phyloP scores from a whole-genome alignment of 2,797 vertebrate genomes.

The Dendrocincla tyrannina region DNA sequence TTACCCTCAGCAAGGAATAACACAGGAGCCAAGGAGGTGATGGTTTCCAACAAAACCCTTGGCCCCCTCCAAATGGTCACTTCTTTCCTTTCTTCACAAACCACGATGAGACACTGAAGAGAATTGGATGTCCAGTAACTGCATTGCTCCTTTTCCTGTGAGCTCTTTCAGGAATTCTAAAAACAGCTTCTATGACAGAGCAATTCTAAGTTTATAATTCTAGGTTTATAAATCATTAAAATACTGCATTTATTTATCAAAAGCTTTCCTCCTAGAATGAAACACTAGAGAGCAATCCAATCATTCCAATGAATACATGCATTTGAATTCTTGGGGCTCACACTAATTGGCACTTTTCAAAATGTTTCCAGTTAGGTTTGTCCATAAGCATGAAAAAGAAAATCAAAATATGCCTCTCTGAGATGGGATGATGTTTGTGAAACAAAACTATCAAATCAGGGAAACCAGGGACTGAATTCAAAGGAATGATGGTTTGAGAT shows the following conservation, averaged over 20 bases:
- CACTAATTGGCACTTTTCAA: neutral
- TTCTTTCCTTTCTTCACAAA: neutral
- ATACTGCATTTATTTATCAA: slow-evolving; percentile 52
- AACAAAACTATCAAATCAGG: slow-evolving; percentile 26
- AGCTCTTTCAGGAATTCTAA: neutral
- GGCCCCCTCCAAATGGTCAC: neutral
- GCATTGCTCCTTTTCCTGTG: neutral
- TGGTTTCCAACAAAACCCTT: neutral
- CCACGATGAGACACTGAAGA: neutral
- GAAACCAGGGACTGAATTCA: slow-evolving; percentile 35
- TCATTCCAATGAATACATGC: neutral
- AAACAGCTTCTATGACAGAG: neutral
- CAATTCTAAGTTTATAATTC: neutral
- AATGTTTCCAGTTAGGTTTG: slow-evolving; percentile 11
- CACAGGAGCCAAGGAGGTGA: neutral
- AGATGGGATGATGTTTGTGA: slow-evolving; percentile 39
- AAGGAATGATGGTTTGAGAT: slow-evolving; percentile 31
- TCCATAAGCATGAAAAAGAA: slow-evolving; percentile 27
- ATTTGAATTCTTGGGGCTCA: slow-evolving; percentile 12
- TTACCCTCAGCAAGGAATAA: neutral
- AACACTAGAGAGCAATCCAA: slow-evolving; percentile 43
- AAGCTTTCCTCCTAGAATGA: slow-evolving; percentile 20
- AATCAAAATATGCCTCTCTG: neutral
- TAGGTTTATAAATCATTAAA: slow-evolving; percentile 46
- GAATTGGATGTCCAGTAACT: neutral